These are phyloP conservation scores for Phenganax marumi DNA, from an alignment of 92 coral and sea anemone genomes.

Conservation along the genomic window DNA sequence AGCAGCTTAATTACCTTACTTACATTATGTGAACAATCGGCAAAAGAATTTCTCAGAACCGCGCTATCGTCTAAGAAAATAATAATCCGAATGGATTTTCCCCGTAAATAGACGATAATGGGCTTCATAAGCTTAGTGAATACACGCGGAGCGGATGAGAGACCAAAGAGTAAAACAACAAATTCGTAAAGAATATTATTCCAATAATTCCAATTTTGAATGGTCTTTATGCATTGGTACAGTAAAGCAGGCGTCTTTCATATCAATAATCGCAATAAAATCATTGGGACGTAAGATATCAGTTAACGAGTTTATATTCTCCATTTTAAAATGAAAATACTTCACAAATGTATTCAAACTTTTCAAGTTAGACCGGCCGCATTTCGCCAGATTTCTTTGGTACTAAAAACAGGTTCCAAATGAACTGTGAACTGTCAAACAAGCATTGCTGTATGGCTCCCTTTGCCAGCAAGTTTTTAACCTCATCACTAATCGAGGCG, in stretches of 20 bases:
- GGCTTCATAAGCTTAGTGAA: not conserved
- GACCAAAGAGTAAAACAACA: too few relatives aligned
- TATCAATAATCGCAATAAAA: too few relatives aligned
- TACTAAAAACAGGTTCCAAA: not conserved
- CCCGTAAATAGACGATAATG: not conserved
- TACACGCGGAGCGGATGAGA: too few relatives aligned
- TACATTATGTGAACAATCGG: not conserved
- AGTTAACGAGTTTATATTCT: slow-evolving; percentile 5
- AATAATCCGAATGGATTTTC: not conserved
- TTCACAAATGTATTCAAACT: slow-evolving; percentile 6
- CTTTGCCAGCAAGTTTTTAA: slow-evolving; percentile 4
- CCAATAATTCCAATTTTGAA: too few relatives aligned
- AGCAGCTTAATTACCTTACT: not conserved
- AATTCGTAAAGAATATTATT: too few relatives aligned
- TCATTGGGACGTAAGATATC: too few relatives aligned
- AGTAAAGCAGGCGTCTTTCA: too few relatives aligned
- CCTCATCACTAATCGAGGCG: not conserved
- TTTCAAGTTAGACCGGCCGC: slow-evolving; percentile 19
- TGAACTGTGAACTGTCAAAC: not conserved
- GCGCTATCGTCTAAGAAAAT: slow-evolving; percentile 5
- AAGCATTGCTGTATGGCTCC: slow-evolving; percentile 6
- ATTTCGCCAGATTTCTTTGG: slow-evolving; percentile 24
- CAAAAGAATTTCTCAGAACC: not conserved
- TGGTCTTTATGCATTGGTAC: too few relatives aligned
- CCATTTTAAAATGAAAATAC: slow-evolving; percentile 14